Base-by-base conservation (phyloP, 1,140 invertebrate genomes). In the Saccostrea glomerata region DNA sequence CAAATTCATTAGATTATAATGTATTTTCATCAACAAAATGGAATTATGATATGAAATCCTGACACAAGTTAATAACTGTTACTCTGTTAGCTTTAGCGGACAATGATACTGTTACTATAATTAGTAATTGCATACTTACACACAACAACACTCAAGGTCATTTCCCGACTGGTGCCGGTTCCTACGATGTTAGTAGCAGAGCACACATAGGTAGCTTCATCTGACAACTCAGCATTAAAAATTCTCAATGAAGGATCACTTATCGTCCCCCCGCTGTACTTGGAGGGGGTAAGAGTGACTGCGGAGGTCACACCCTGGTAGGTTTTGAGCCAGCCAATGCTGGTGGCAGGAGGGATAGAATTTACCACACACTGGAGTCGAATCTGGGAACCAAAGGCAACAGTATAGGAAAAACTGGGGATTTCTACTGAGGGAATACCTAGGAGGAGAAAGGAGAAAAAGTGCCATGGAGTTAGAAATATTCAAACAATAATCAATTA, bases 141-240 rank as follows among this genome's bases (percentile, higher is more conserved):
- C 54, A 56, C 54, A 56, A 84, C 82, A 55, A 84, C 82, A 84
- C 40, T 55, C 54, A 84, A 25, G 40, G n/a, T 55, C 70, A 60
- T 82, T 58, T 36, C 54, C 66, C 87, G 88, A 82, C 86, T 84
- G 12, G 77, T 63, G 20, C 54, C 58, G 54, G 83, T 89, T 25
- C 88, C 88, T 23, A 84, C 88, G 20, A 87, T 60, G 73, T 89
- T 89, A 30, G 88, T 89, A 63, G 88, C 88, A 77, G 86, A 85
- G 63, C 88, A 89, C 12, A 84, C 47, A 56, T 89, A 89, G 23
- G 84, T 73, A 5, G 77, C 86, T 23, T 85, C 40, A 58, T 89
- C 88, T 15, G 82, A 85, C 13, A 84, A 66, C 2, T 47, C 63
- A 60, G 70, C 86, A 82, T 85, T 85, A 4, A 13, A 58, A 13